phyloP scores from a whole-genome alignment of 2,797 vertebrate species.

The Psittacula derbiana region DNA sequence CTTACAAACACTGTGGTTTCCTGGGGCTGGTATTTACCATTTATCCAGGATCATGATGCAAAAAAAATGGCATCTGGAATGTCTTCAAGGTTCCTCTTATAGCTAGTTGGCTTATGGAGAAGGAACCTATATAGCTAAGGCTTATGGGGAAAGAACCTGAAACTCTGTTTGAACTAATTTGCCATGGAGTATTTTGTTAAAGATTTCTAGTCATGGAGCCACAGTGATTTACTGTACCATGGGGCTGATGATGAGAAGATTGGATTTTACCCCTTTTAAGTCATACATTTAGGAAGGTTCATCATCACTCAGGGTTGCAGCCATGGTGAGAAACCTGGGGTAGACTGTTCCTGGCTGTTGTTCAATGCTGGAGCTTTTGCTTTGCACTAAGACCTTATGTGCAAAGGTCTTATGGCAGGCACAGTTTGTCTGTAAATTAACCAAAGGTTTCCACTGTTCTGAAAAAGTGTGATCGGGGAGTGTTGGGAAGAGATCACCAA shows the following conservation, averaged over 20 bases:
- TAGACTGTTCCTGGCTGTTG: neutral
- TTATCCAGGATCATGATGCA: neutral
- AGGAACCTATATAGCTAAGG: neutral
- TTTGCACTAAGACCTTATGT: neutral
- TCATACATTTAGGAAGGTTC: neutral
- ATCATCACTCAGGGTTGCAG: neutral
- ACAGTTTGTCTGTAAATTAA: neutral
- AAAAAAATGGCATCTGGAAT: neutral
- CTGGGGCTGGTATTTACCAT: neutral
- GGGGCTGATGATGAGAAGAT: neutral
- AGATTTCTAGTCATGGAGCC: neutral
- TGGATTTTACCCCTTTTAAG: neutral
- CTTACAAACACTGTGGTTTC: neutral
- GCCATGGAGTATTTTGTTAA: neutral
- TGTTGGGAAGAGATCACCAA: neutral
- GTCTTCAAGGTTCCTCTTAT: neutral
- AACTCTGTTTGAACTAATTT: neutral
- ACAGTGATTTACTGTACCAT: neutral
- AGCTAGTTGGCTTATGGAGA: neutral
- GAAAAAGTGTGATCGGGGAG: neutral
- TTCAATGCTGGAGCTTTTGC: neutral
- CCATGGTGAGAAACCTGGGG: neutral
- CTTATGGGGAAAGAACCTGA: neutral
- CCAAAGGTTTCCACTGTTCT: neutral
- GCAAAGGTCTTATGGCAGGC: neutral